A percentile compares a stretch with the other conserved stretches of the same genome.
Conservation (phyloP, 2,888 invertebrate genomes). For the Idaea biselata region DNA sequence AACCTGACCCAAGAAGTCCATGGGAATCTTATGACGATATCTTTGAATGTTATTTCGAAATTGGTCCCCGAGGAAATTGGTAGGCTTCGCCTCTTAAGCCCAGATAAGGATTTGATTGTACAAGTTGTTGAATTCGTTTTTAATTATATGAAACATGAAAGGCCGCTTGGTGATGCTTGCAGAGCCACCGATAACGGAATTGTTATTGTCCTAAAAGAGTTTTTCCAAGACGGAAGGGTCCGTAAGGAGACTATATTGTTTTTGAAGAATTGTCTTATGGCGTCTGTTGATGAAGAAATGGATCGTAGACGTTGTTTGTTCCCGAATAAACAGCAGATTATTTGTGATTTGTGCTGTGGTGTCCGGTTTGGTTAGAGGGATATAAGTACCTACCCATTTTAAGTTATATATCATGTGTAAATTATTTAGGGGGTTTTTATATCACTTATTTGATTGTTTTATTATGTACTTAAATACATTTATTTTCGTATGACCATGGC, state of each 20-base stretch:
- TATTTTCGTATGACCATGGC: background rate
- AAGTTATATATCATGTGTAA: background rate
- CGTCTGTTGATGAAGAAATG: constrained; percentile 53
- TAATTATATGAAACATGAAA: constrained; percentile 62
- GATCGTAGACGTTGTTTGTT: constrained; percentile 40
- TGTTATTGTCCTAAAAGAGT: constrained; percentile 59
- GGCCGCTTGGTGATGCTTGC: constrained; percentile 59
- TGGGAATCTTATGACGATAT: constrained; percentile 63
- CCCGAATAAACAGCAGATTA: constrained; percentile 52
- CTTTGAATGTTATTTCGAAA: constrained; percentile 58
- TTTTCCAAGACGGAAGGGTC: constrained; percentile 68
- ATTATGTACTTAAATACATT: background rate
- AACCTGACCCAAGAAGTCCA: constrained; percentile 63
- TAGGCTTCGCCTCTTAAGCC: constrained; percentile 55
- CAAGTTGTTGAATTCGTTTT: constrained; percentile 70
- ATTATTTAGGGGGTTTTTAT: background rate
- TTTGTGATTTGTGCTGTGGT: constrained; percentile 58
- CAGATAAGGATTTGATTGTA: constrained; percentile 65
- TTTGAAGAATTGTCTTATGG: constrained; percentile 54
- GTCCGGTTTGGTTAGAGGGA: constrained; percentile 48
- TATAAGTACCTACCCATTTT: background rate
- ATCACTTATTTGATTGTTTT: background rate
- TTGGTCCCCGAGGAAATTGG: constrained; percentile 63
- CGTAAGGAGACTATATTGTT: constrained; percentile 57
- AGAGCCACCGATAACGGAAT: constrained; percentile 58